Percentiles rank a stretch among this genome's conserved stretches.
These are phyloP conservation scores for Eupithecia insigniata DNA, from an alignment of 2,888 invertebrate species.

Conservation along the genomic window DNA sequence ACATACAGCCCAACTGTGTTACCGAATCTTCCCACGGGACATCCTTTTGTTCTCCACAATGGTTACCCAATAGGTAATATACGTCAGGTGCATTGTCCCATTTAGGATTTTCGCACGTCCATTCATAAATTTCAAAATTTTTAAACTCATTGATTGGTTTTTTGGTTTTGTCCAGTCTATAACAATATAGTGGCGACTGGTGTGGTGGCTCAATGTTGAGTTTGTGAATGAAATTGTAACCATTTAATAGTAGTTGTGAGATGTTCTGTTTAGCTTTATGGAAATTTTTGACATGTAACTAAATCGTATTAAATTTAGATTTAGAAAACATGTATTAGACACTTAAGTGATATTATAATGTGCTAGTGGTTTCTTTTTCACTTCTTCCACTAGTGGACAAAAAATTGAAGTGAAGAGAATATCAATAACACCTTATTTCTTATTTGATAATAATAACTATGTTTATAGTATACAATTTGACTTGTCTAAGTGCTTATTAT, in stretches of 20 bases:
- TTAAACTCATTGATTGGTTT: slow-evolving; percentile 1
- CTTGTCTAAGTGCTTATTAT: no score
- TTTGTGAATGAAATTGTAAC: not conserved
- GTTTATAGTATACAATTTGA: no score
- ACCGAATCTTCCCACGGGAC: slow-evolving; percentile 38
- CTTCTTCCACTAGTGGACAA: no score
- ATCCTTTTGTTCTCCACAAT: slow-evolving; percentile 31
- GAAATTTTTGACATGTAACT: no score
- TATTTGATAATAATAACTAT: no score
- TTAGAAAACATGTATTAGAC: no score
- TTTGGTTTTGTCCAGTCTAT: not conserved
- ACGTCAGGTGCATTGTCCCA: slow-evolving; percentile 28
- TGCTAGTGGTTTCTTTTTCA: no score
- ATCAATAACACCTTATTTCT: no score
- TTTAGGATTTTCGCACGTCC: slow-evolving; percentile 9
- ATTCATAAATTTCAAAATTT: not conserved
- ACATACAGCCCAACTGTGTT: slow-evolving; percentile 11
- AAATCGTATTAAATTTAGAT: no score
- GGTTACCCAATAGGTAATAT: slow-evolving; percentile 21
- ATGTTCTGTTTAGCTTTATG: no score
- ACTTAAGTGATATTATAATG: no score
- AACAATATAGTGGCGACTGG: not conserved
- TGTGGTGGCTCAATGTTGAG: not conserved
- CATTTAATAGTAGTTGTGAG: not conserved
- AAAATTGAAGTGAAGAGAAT: no score